Evolutionary conservation across 64 coral and sea anemone genomes (phyloP), one percentile per base, ranked within the genome.

Genomic region (Stichodactyla helianthus): DNA sequence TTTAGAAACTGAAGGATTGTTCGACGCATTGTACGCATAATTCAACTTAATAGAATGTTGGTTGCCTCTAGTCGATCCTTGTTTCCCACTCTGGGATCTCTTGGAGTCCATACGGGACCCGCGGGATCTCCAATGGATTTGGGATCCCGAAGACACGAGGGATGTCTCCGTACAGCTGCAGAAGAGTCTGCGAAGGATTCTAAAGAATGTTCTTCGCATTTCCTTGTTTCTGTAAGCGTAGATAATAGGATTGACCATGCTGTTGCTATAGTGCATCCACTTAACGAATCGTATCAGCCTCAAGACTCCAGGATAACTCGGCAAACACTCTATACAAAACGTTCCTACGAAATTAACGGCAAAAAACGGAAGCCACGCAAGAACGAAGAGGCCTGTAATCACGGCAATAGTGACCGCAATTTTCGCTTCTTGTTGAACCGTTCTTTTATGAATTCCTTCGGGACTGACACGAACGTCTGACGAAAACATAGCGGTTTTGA

Each of bases 191-290:
- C 68, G 77, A 8, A 92, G 50, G 1, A 92, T 60, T 17, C 85
- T 31, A 16, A 85, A 62, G 52, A 97, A 97, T 11, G 91, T 89
- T n/a, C 92, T 87, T 17, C 94, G 54, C 94, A 97, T 97, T 53
- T 90, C 91, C 11, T 23, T 67, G 60, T 97, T 97, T 60, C 94
- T 82, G 81, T 97, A 97, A 0, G 94, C 94, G 20, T 97, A 97
- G 17, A 97, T 90, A 0, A 88, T 10, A 0, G 94, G 94, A 22
- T 97, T 97, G 31, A 97, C 88, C 25, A 92, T 87, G 53, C 94
- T 97, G 88, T 97, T 97, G 28, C 88, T 89, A n/a, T 93, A 97
- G 50, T 97, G 94, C 94, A 97, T 97, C 94, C 91, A 97, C 60
- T 97, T 97, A 1, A 97, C 94, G 84, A 97, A 97, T 20, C 94